Conservation (phyloP, 2,888 invertebrate species). For the Schrankia costaestrigalis region DNA sequence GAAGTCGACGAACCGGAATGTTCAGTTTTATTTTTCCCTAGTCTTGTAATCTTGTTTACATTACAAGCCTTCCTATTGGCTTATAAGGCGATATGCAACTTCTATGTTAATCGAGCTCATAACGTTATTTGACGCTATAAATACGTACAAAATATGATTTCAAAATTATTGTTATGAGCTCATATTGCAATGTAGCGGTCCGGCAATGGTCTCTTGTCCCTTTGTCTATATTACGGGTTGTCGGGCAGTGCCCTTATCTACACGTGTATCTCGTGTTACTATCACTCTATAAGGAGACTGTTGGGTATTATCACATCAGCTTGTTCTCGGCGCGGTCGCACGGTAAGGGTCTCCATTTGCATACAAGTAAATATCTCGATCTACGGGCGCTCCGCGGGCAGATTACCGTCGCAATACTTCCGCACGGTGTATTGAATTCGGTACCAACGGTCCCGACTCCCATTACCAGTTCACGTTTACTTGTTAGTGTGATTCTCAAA, state of each 20-base stretch:
- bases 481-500: constrained; percentile 72
- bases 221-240: constrained; percentile 71
- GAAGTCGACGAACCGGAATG: constrained; percentile 59
- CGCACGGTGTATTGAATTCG: constrained; percentile 71
- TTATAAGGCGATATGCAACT: constrained; percentile 40
- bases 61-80: constrained; percentile 46
- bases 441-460: constrained; percentile 58
- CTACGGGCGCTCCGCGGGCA: constrained; percentile 56
- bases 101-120: constrained; percentile 31
- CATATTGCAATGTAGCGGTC: constrained; percentile 34
- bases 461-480: constrained; percentile 66
- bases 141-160: constrained; percentile 40
- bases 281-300: constrained; percentile 74
- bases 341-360: constrained; percentile 73
- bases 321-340: constrained; percentile 61
- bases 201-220: constrained; percentile 55
- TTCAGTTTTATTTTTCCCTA: constrained; percentile 48
- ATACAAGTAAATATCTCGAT: constrained; percentile 78
- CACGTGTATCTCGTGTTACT: constrained; percentile 70
- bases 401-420: constrained; percentile 69
- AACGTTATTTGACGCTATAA: constrained; percentile 34
- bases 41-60: constrained; percentile 49
- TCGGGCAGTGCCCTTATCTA: constrained; percentile 65
- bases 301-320: constrained; percentile 76
- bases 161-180: constrained; percentile 40